Conservation (phyloP, 2,113 vertebrate genomes). For the Trochalopteron elliotii region DNA sequence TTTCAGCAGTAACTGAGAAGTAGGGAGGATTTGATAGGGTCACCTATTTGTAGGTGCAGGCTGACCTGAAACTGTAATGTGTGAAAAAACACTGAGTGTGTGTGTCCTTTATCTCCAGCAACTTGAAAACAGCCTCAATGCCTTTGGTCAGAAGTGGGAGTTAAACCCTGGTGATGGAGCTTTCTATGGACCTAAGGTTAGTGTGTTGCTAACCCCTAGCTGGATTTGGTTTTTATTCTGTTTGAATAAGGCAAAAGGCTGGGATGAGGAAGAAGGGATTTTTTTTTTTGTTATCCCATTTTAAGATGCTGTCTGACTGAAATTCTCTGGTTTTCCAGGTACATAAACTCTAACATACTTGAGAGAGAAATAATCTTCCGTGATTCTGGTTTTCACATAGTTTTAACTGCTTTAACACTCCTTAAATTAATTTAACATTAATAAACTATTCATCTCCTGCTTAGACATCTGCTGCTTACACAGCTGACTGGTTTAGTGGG, state of each 20-base stretch:
- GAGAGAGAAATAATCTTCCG: not conserved
- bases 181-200: slow-evolving; percentile 98
- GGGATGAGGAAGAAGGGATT: not conserved
- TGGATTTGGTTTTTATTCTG: not conserved
- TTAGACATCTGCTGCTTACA: not conserved
- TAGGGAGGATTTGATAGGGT: not conserved
- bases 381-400: not conserved
- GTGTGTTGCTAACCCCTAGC: not conserved
- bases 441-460: not conserved
- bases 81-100: not conserved
- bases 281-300: not conserved
- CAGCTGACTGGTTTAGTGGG: not conserved
- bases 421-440: not conserved
- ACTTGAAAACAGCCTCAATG: slow-evolving; percentile 96
- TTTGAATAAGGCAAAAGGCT: not conserved
- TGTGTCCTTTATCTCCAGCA: slow-evolving; percentile 79
- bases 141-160: slow-evolving; percentile 95
- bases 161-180: slow-evolving; percentile 96
- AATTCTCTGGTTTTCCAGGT: not conserved
- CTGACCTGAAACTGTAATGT: not conserved
- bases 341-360: not conserved
- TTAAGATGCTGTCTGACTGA: not conserved
- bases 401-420: not conserved
- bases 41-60: not conserved
- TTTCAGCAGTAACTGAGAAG: not conserved